Evolutionary conservation across 2,113 vertebrate genomes (phyloP), one percentile per base, ranked within the genome.

Genomic region (Peucedramus taeniatus): DNA sequence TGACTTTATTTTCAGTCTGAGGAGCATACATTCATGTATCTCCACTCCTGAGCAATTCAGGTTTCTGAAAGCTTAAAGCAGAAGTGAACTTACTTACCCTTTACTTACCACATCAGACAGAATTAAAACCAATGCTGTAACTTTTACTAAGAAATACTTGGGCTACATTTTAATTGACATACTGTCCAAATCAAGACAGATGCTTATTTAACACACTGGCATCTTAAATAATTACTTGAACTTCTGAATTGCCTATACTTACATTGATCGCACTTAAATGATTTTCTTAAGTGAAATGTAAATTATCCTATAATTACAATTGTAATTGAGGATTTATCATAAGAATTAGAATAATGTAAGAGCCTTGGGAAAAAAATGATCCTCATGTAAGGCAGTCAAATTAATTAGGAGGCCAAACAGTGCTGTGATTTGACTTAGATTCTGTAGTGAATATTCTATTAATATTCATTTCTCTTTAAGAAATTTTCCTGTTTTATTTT

Each of bases 381-480:
- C 45, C 15, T 84, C n/a, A 40, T 76, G 7, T 94, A 93, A 95
- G 37, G 51, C 33, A 57, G 37, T 78, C 37, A 88, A 94, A 95
- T 92, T 70, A 95, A 94, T 87, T 89, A 89, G 47, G 7, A 81
- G 56, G 45, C 66, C 57, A 89, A 96, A 76, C 8, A 89, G 30
- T 20, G 24, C 50, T 80, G 23, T 83, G 59, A 93, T 87, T 87
- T 17, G 7, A 45, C 60, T 92, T 63, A 10, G 68, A 93, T 75
- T 87, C 65, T 76, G 22, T 54, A 85, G 69, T 33, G 87, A 75
- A 81, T 87, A 90, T 61, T 90, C 81, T 64, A 76, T 84, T 87
- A 91, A 85, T 75, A 78, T 53, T 74, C 93, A 95, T 97, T 96
- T 95, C 37, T 97, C 64, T 92, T 96, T 95, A 96, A 96, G 78